phyloP scores from a whole-genome alignment of 2,888 invertebrate genomes.

The Tenthredo mesomela region DNA sequence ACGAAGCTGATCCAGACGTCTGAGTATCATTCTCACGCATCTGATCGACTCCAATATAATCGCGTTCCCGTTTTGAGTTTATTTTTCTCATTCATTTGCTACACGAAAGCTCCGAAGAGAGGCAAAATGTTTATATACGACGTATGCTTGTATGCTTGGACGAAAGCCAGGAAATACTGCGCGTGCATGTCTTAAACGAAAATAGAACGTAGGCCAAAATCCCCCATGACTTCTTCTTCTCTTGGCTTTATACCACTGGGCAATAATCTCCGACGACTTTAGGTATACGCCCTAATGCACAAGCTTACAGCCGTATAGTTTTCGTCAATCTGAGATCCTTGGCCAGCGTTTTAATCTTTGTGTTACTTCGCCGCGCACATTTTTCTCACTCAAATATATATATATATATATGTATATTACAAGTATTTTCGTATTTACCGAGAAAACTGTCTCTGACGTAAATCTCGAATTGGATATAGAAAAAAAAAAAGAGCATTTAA shows the following conservation, averaged over 20 bases:
- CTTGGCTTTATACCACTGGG: constrained; percentile 58
- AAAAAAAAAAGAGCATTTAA: neutral
- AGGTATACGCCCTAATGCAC: constrained; percentile 15
- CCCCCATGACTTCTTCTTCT: constrained; percentile 75
- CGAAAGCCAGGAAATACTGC: constrained; percentile 74
- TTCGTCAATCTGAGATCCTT: constrained; percentile 27
- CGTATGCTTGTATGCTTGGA: constrained; percentile 69
- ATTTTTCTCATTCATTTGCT: constrained; percentile 62
- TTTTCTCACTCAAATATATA: constrained; percentile 12
- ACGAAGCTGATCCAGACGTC: neutral
- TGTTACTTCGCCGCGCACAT: constrained; percentile 28
- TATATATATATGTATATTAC: constrained; percentile 53
- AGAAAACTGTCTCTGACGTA: constrained; percentile 56
- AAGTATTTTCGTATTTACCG: constrained; percentile 63
- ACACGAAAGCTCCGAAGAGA: constrained; percentile 65
- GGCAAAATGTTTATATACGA: constrained; percentile 70
- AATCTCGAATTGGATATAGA: neutral
- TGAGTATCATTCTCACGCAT: neutral
- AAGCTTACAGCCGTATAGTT: neutral
- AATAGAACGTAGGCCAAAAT: constrained; percentile 74
- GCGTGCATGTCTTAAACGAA: constrained; percentile 73
- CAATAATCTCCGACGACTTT: constrained; percentile 48
- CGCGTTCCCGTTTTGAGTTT: constrained; percentile 15
- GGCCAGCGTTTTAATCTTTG: constrained; percentile 60
- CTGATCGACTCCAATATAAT: neutral